Evolutionary conservation across 2,888 invertebrate genomes (phyloP), one percentile per base, ranked within the genome.

Genomic region (Dascillus cervinus): DNA sequence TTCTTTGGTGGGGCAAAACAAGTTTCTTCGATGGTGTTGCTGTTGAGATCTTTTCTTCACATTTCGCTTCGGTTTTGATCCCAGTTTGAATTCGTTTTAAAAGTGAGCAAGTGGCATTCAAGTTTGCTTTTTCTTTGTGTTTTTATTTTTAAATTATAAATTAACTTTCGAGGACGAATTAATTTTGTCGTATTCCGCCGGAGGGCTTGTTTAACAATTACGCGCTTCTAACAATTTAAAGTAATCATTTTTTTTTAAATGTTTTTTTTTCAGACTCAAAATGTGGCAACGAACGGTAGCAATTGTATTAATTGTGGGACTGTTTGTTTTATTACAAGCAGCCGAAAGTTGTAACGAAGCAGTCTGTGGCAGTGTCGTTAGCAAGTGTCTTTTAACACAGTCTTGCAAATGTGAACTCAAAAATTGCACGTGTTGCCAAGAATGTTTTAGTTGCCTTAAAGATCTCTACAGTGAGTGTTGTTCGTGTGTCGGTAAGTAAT

Each of bases 371-470:
- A 90, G 91, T 55, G 84, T 92, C 31, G 96, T 96, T 27, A 92
- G 91, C 56, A 95, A 95, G 67, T 96, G 96, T 64, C 85, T 95
- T 79, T 70, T 96, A 42, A 94, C 94, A 8, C 89, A 92, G 62
- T 88, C 91, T 28, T 96, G 96, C 69, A 92, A 92, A 64, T 96
- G 96, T 66, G 91, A 95, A 61, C 70, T 90, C 52, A 83, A 80
- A 55, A 88, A 87, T 60, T 91, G 91, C 59, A 82, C 87, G n/a
- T 95, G 94, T 60, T 95, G 92, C 67, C 85, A 85, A 54, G 91
- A 94, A 59, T 96, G 96, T 56, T 84, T 82, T 51, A 83, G 79
- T 55, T 96, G 96, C 58, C 73, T 96, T 34, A 85, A 83, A 46
- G 81, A 83, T 53, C 73, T 92, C 28, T 95, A 90, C 64, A 82